These are phyloP conservation scores for Drosophila sulfurigaster DNA, from an alignment of 1,140 invertebrate species.

Conservation along the genomic window DNA sequence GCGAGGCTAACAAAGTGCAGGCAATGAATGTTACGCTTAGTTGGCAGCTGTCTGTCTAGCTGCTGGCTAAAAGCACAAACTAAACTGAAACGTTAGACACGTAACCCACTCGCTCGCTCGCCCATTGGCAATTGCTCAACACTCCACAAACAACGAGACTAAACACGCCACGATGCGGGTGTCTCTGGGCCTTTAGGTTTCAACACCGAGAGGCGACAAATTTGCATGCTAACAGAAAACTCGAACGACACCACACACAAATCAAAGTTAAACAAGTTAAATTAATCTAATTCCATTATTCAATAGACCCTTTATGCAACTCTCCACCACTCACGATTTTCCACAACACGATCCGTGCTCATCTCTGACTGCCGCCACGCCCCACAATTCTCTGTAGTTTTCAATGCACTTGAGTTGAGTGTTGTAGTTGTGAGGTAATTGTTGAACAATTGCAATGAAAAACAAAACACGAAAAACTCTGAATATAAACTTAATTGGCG, in stretches of 20 bases:
- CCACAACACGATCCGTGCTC: conserved; percentile 11
- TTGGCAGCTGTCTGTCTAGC: conserved; percentile 70
- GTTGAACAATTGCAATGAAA: conserved; percentile 10
- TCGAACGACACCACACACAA: background rate
- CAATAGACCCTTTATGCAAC: conserved; percentile 1
- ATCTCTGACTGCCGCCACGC: conserved; percentile 31
- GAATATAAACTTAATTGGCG: conserved; percentile 67
- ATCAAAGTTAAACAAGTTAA: background rate
- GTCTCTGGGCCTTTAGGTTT: conserved; percentile 1
- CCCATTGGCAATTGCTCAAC: conserved; percentile 46
- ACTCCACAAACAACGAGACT: conserved; percentile 4
- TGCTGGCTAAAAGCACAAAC: conserved; percentile 26
- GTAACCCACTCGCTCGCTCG: conserved; percentile 41
- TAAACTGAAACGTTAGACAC: conserved; percentile 58
- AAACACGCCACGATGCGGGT: background rate
- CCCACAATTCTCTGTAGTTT: conserved; percentile 41
- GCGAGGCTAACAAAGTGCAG: conserved; percentile 14
- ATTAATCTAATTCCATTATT: conserved; percentile 13
- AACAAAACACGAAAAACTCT: conserved; percentile 28
- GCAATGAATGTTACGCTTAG: conserved; percentile 47
- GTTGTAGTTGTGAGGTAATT: conserved; percentile 27
- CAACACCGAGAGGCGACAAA: background rate
- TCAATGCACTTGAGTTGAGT: conserved; percentile 39
- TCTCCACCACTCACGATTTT: background rate
- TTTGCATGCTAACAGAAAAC: background rate